A percentile compares a stretch with the other conserved stretches of the same genome.
phyloP scores from a whole-genome alignment of 2,797 vertebrate species.

The Bradypus variegatus region DNA sequence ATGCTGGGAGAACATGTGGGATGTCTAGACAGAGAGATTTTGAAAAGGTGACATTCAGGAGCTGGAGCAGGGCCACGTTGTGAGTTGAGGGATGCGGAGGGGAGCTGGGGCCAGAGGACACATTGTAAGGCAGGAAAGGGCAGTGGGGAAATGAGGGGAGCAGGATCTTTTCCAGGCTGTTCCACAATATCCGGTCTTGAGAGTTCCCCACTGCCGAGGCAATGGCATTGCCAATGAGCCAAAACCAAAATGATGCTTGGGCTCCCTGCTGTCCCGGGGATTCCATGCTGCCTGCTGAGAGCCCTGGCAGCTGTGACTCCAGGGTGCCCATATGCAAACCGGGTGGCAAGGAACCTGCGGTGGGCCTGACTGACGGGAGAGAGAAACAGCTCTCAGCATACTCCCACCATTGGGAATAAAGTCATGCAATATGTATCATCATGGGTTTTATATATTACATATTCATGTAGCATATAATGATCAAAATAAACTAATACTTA shows the following conservation, averaged over 20 bases:
- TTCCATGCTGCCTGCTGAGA: background rate
- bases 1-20: background rate
- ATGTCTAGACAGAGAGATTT: background rate
- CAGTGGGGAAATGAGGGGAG: too few species aligned
- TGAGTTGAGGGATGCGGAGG: background rate
- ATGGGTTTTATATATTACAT: background rate
- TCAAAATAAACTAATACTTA: background rate
- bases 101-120: background rate
- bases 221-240: too few species aligned
- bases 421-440: background rate
- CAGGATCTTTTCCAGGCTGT: background rate
- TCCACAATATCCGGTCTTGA: background rate
- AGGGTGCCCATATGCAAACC: too few species aligned
- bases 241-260: background rate
- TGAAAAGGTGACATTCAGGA: background rate
- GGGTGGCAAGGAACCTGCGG: accelerated
- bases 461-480: background rate
- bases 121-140: background rate
- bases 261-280: too few species aligned
- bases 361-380: too few species aligned
- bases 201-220: background rate
- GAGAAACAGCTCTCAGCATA: background rate
- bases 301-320: background rate
- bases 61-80: background rate
- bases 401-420: background rate